Evolutionary conservation across 2,113 vertebrate species (phyloP).

Genomic region (Podarcis muralis): DNA sequence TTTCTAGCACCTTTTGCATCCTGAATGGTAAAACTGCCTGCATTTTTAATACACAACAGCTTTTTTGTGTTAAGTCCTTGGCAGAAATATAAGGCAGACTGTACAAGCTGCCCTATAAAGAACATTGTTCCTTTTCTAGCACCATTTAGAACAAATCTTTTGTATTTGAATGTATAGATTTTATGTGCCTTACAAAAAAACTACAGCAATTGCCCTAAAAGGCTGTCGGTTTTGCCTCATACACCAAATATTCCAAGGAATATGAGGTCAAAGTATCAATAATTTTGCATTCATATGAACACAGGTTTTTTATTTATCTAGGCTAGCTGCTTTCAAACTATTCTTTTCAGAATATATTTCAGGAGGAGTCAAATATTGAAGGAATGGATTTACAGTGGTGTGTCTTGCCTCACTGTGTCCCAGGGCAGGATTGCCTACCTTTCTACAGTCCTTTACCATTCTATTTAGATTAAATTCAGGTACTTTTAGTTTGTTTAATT

Average conservation of each 20-base stretch:
- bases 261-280: background rate
- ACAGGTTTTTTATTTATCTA: too few relatives aligned
- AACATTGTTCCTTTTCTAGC: background rate
- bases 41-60: background rate
- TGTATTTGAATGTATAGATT: background rate
- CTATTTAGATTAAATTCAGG: background rate
- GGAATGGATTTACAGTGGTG: background rate
- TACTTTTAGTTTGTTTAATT: background rate
- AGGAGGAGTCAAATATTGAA: background rate
- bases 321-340: background rate
- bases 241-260: background rate
- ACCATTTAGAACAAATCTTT: background rate
- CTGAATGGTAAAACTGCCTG: background rate
- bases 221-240: background rate
- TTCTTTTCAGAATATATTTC: background rate
- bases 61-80: background rate
- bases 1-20: background rate
- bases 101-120: background rate
- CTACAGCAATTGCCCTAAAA: constrained; percentile 7
- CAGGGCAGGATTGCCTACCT: background rate
- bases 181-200: background rate
- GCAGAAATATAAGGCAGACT: accelerated
- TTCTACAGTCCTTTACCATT: background rate
- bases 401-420: background rate
- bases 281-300: too few relatives aligned